Evolutionary conservation across 1,140 invertebrate species (phyloP), one percentile per base, ranked within the genome.

Genomic region (Capitella teleta): DNA sequence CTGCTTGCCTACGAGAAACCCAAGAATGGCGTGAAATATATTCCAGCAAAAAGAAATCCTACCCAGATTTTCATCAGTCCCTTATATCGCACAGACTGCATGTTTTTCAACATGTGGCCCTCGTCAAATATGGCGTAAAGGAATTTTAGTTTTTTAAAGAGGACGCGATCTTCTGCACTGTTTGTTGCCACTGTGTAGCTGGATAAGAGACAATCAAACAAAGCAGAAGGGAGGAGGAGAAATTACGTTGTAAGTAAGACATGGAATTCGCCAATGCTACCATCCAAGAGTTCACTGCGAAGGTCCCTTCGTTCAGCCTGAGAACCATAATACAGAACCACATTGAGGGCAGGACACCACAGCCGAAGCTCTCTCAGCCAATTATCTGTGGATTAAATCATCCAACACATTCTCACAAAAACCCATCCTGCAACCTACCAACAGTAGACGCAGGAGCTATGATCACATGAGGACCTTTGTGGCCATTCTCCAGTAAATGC

Each of bases 81-180:
- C 59, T 88, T 82, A 62, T 91, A 98, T 60, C 92, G 76, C 52
- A 84, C 79, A 4, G 90, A 90, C 30, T 82, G 82, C 88, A 96
- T 96, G 68, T 96, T 97, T 69, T 97, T 96, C 5, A 97, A 72
- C 88, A 96, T 93, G 61, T 98, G 93, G 0, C 90, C 93, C 69
- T 98, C 93, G 70, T 98, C 93, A 68, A 95, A 95, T 24, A 98
- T 78, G 0, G 93, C 86, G 64, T 95, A 96, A 61, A 93, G 81
- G 62, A 96, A 82, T 16, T 80, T 78, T 43, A 90, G 81, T 28
- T 89, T 83, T 44, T 88, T 83, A 68, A 96, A 95, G 70, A 97
- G 81, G 61, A 83, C 84, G 34, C 85, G 78, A 66, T 97, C 93
- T 60, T 95, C 92, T 0, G 84, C 79, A 56, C 80, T 85, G 54